These are phyloP conservation scores for Gisinianus flammeolus DNA, from an alignment of 2,888 invertebrate genomes.

Conservation along the genomic window DNA sequence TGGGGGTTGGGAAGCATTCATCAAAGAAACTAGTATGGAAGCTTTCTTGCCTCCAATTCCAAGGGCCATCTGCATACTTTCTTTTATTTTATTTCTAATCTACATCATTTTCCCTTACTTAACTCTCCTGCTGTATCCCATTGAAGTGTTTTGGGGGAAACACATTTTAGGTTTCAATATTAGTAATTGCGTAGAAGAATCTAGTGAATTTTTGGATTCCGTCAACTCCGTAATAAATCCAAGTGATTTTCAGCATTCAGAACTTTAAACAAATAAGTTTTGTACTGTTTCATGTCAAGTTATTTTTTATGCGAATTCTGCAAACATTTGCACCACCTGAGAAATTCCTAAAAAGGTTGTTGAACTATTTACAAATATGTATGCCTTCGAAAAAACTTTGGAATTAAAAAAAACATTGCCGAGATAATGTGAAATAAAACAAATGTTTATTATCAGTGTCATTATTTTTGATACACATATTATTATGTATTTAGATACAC, in stretches of 20 bases:
- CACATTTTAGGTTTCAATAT: not conserved
- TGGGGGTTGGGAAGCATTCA: constrained; percentile 57
- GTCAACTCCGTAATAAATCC: not conserved
- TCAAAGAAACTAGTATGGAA: constrained; percentile 49
- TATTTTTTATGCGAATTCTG: too few relatives aligned
- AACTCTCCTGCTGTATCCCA: not conserved
- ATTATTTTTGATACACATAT: too few relatives aligned
- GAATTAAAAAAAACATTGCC: too few relatives aligned
- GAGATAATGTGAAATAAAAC: too few relatives aligned
- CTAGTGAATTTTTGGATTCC: not conserved
- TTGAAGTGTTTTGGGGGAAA: not conserved
- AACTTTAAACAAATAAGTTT: not conserved
- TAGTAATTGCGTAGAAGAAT: not conserved
- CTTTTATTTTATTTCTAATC: constrained; percentile 30
- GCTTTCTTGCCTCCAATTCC: constrained; percentile 53
- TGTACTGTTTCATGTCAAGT: too few relatives aligned
- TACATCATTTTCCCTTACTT: constrained; percentile 8
- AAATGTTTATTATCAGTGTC: too few relatives aligned
- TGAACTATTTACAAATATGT: too few relatives aligned
- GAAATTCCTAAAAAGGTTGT: too few relatives aligned
- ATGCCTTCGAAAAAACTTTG: too few relatives aligned
- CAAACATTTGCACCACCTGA: too few relatives aligned
- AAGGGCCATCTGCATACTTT: constrained; percentile 50
- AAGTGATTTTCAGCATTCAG: constrained; percentile 7
- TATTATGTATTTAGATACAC: too few relatives aligned